Conservation (phyloP, 2,113 vertebrate species). For the Amphiprion percula region DNA sequence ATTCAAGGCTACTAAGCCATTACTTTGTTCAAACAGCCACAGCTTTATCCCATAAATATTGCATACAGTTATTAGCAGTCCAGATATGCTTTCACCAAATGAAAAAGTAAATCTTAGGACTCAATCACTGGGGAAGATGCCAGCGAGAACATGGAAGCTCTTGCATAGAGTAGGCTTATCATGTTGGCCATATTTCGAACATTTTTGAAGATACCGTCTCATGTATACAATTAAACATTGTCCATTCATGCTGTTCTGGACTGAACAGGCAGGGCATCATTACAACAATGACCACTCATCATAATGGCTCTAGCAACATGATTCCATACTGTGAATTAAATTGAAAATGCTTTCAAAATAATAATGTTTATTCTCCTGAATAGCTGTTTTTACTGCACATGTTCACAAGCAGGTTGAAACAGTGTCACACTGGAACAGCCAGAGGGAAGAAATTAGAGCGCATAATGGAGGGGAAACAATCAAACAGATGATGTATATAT, state of each 20-base stretch:
- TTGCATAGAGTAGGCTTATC: constrained; percentile 6
- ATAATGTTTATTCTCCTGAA: constrained; percentile 12
- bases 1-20: constrained; percentile 35
- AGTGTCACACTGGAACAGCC: constrained; percentile 31
- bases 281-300: constrained; percentile 13
- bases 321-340: constrained; percentile 28
- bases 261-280: constrained; percentile 5
- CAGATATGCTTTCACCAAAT: constrained; percentile 20
- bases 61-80: constrained; percentile 26
- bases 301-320: constrained; percentile 25
- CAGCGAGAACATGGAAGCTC: constrained; percentile 16
- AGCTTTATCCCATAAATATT: constrained; percentile 46
- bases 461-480: constrained; percentile 41
- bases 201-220: constrained; percentile 28
- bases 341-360: constrained; percentile 30
- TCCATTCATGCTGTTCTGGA: constrained; percentile 10
- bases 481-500: constrained; percentile 28
- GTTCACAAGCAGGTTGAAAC: constrained; percentile 26
- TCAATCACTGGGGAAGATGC: constrained; percentile 3
- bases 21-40: constrained; percentile 12
- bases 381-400: constrained; percentile 9
- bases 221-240: constrained; percentile 16
- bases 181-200: constrained; percentile 23
- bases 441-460: constrained; percentile 39
- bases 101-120: constrained; percentile 27